A percentile compares a stretch with the other conserved stretches of the same genome.
These are phyloP conservation scores for Podiceps cristatus DNA, from an alignment of 2,113 vertebrate species.

Conservation along the genomic window DNA sequence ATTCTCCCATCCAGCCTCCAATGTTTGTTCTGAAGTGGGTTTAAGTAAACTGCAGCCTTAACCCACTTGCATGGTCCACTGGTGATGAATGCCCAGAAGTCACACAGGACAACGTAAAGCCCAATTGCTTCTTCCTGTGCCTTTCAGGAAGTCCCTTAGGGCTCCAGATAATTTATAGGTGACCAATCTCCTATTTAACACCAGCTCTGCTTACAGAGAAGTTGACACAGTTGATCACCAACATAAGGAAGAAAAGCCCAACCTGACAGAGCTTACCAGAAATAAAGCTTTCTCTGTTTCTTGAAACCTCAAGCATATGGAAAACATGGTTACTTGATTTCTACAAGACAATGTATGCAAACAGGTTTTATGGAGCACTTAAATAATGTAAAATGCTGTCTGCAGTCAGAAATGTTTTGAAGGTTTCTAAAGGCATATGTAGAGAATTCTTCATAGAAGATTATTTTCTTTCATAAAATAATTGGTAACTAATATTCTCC, in stretches of 20 bases:
- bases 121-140: constrained; percentile 70
- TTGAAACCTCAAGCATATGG: neutral
- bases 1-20: neutral
- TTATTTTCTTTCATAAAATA: neutral
- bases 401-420: neutral
- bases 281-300: constrained; percentile 74
- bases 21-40: neutral
- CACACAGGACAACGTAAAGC: constrained; percentile 57
- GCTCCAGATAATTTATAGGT: constrained; percentile 55
- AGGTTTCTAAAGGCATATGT: neutral
- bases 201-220: neutral
- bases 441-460: neutral
- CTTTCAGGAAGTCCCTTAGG: constrained; percentile 76
- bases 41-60: neutral
- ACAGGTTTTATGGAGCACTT: neutral
- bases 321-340: constrained; percentile 3
- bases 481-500: neutral
- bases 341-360: neutral
- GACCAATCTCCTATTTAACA: constrained; percentile 11
- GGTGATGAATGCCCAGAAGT: constrained; percentile 67
- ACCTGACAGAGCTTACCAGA: constrained; percentile 54
- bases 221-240: constrained; percentile 9
- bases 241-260: constrained; percentile 53
- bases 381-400: constrained; percentile 28
- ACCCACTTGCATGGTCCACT: constrained; percentile 73